Conservation (phyloP, 2,888 invertebrate species). For the Ennomos quercinarius region DNA sequence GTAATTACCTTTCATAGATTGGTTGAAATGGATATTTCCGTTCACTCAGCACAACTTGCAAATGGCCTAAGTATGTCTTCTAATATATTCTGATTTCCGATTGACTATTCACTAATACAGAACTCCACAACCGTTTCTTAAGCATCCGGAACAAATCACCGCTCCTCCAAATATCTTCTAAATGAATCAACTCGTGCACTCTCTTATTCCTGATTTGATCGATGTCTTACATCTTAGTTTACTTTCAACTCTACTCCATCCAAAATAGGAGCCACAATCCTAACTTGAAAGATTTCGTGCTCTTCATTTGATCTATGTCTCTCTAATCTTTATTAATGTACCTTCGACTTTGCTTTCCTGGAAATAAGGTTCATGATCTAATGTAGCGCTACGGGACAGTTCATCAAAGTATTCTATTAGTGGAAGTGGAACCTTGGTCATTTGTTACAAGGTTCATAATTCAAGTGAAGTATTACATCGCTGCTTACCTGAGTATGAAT, state of each 20-base stretch:
- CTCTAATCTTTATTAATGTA: slow-evolving; percentile 3
- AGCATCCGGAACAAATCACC: slow-evolving; percentile 34
- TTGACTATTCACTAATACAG: slow-evolving; percentile 4
- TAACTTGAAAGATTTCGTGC: not conserved
- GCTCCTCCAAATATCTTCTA: slow-evolving; percentile 25
- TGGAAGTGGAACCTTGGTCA: slow-evolving; percentile 28
- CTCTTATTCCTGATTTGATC: slow-evolving; percentile 20
- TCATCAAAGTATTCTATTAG: slow-evolving; percentile 32
- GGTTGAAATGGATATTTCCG: too few species aligned
- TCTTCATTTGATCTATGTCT: slow-evolving; percentile 22
- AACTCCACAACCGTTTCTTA: not conserved
- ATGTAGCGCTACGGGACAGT: slow-evolving; percentile 14
- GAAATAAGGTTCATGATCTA: slow-evolving; percentile 22
- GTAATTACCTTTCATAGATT: too few species aligned
- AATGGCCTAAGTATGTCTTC: not conserved
- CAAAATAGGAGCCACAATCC: slow-evolving; percentile 9
- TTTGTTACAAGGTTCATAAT: slow-evolving; percentile 32
- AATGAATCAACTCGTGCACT: slow-evolving; percentile 30
- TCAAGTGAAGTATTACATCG: slow-evolving; percentile 17
- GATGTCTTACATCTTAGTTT: not conserved
- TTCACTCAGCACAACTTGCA: too few species aligned
- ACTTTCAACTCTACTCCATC: slow-evolving; percentile 9
- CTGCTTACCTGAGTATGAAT: slow-evolving; percentile 16
- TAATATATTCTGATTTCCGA: slow-evolving; percentile 10
- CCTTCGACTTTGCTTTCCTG: slow-evolving; percentile 1